These are phyloP conservation scores for Alcis repandata DNA, from an alignment of 2,888 invertebrate genomes.

Conservation along the genomic window DNA sequence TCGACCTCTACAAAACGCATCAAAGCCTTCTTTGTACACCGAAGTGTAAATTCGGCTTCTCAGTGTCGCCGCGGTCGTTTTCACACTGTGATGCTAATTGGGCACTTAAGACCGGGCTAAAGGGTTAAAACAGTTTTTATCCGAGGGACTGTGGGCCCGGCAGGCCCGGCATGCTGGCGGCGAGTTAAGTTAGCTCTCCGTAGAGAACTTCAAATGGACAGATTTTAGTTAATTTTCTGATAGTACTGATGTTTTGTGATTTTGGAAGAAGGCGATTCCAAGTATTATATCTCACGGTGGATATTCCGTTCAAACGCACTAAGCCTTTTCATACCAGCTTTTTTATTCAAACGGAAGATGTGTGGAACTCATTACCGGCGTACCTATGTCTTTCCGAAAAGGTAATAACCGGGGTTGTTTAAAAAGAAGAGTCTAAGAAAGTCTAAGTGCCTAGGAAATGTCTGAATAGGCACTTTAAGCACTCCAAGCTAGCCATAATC, in stretches of 20 bases:
- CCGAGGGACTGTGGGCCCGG: conserved; percentile 65
- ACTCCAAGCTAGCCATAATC: too few relatives aligned
- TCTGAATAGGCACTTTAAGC: too few relatives aligned
- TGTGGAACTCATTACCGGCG: too few relatives aligned
- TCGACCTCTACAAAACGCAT: conserved; percentile 64
- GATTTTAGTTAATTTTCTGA: neutral
- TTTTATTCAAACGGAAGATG: neutral
- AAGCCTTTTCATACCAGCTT: too few relatives aligned
- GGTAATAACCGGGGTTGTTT: too few relatives aligned
- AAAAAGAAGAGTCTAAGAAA: too few relatives aligned
- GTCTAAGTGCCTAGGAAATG: too few relatives aligned
- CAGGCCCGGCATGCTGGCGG: conserved; percentile 68
- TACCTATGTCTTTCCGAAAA: too few relatives aligned
- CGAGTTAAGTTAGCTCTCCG: conserved; percentile 41
- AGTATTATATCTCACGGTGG: too few relatives aligned
- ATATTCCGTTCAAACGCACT: too few relatives aligned
- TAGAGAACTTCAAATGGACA: neutral
- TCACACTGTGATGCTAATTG: conserved; percentile 84
- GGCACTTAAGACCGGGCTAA: conserved; percentile 76
- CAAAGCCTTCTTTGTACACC: conserved; percentile 77
- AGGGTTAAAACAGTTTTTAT: conserved; percentile 81
- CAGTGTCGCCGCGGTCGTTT: conserved; percentile 83
- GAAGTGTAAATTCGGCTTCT: conserved; percentile 79
- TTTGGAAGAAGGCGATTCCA: too few relatives aligned
- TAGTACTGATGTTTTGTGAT: too few relatives aligned